These are phyloP conservation scores for Colletes collaris DNA, from an alignment of 2,888 invertebrate species.

Conservation along the genomic window DNA sequence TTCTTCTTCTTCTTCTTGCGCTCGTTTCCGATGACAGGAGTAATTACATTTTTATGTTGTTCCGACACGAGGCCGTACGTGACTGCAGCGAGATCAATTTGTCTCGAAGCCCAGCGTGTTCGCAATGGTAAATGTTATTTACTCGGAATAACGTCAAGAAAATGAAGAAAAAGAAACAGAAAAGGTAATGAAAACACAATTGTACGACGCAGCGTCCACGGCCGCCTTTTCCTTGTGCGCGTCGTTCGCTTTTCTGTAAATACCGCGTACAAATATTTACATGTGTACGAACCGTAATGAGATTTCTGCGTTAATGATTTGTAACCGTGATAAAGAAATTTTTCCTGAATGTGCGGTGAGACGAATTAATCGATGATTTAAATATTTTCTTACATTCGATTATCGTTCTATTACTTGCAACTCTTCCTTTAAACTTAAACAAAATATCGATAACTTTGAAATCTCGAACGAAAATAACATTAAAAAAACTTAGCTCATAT, in stretches of 20 bases:
- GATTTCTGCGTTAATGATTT: background rate
- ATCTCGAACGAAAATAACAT: too few relatives aligned
- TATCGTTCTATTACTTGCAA: too few relatives aligned
- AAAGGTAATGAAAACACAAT: conserved; percentile 59
- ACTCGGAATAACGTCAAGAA: conserved; percentile 62
- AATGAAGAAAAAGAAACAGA: conserved; percentile 50
- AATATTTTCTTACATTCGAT: too few relatives aligned
- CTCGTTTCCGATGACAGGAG: conserved; percentile 67
- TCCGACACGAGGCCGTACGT: conserved; percentile 69
- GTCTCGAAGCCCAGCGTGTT: conserved; percentile 64
- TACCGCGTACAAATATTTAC: conserved; percentile 26
- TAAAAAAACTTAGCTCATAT: too few relatives aligned
- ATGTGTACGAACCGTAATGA: conserved; percentile 18
- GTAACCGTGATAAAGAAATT: background rate
- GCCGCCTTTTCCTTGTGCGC: background rate
- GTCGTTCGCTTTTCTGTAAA: conserved; percentile 15
- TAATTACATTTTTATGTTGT: conserved; percentile 74
- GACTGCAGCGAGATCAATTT: conserved; percentile 70
- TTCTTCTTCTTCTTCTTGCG: conserved; percentile 29
- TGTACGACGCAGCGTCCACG: conserved; percentile 41
- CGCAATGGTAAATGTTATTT: conserved; percentile 70
- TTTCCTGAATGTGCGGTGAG: too few relatives aligned
- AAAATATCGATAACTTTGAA: too few relatives aligned
- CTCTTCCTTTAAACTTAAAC: too few relatives aligned
- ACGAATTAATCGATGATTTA: too few relatives aligned